Conservation (phyloP, 2,113 vertebrate genomes). For the Mesoclemmys tuberculata region DNA sequence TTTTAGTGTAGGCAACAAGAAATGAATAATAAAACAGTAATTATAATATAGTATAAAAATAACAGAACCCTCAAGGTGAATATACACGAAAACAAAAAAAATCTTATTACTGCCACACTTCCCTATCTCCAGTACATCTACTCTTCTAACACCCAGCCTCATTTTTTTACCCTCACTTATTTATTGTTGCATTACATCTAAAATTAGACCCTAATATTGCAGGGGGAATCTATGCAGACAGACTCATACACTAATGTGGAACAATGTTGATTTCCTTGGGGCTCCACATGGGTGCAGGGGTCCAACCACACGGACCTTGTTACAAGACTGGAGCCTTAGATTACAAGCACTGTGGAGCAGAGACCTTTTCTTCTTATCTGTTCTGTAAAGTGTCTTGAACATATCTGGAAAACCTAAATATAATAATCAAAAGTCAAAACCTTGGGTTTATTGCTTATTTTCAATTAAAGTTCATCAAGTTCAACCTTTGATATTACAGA, state of each 20-base stretch:
- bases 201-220: background rate
- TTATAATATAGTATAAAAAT: background rate
- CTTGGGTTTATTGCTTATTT: background rate
- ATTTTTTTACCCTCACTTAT: background rate
- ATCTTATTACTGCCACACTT: background rate
- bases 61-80: background rate
- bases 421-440: background rate
- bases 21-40: background rate
- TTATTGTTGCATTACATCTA: background rate
- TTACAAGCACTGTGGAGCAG: background rate
- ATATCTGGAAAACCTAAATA: background rate
- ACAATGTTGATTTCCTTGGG: background rate
- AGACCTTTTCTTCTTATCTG: background rate
- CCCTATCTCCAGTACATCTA: background rate
- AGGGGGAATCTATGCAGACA: background rate
- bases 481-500: background rate
- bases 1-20: background rate
- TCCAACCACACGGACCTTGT: background rate
- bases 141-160: background rate
- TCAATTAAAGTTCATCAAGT: background rate
- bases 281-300: background rate
- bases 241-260: background rate
- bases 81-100: background rate
- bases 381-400: background rate
- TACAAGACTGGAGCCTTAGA: background rate